phyloP scores from a whole-genome alignment of 2,113 vertebrate genomes.

The Carollia perspicillata region DNA sequence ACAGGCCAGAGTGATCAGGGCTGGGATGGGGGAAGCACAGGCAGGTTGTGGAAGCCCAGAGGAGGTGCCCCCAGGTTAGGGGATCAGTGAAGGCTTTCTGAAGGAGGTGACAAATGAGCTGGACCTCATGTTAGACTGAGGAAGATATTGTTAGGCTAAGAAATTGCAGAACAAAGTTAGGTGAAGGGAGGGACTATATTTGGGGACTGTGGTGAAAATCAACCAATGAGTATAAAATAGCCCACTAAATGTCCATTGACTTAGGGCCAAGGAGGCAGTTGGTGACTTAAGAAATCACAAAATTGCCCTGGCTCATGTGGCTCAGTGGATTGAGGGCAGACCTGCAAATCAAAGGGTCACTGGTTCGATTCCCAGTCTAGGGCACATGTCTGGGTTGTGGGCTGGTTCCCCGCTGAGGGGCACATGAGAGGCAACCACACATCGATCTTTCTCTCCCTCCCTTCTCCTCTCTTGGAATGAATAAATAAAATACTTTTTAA shows the following conservation, averaged over 20 bases:
- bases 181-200: background rate
- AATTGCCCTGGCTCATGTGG: background rate
- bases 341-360: no score
- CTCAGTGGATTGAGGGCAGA: no score
- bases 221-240: background rate
- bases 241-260: background rate
- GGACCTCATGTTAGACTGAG: background rate
- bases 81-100: background rate
- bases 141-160: background rate
- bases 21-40: background rate
- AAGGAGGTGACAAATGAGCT: background rate
- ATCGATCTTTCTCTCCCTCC: no score
- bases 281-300: background rate
- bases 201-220: background rate
- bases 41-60: background rate
- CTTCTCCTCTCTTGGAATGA: no score
- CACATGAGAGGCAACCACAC: no score
- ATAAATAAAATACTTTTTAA: no score
- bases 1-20: background rate
- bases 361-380: no score
- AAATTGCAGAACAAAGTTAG: background rate
- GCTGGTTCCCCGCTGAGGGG: no score
- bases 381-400: no score
- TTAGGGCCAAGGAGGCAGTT: background rate
- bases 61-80: background rate